Conservation (phyloP, 2,888 invertebrate genomes). For the Hirtodrosophila histrioides region DNA sequence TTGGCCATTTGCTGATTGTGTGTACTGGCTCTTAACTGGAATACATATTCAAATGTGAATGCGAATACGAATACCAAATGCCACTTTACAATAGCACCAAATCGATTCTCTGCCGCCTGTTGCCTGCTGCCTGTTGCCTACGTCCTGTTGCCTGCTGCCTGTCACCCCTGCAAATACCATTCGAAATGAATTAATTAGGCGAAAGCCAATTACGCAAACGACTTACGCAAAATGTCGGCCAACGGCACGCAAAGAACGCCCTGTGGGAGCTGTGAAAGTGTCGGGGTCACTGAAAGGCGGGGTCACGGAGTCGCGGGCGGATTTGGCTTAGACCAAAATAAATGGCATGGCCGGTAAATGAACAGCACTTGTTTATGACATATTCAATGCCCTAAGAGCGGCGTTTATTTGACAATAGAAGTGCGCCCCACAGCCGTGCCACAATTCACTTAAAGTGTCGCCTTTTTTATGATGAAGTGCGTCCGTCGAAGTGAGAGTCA, state of each 20-base stretch:
- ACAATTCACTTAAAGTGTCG: conserved; percentile 44
- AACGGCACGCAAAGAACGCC: conserved; percentile 55
- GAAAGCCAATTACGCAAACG: conserved; percentile 73
- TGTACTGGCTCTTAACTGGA: conserved; percentile 32
- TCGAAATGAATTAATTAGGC: conserved; percentile 72
- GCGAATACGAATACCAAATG: conserved; percentile 25
- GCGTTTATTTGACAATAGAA: conserved; percentile 67
- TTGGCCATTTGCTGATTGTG: conserved; percentile 64
- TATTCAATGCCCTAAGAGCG: conserved; percentile 30
- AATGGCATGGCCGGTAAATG: conserved; percentile 45
- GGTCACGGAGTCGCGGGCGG: background rate
- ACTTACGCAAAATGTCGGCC: conserved; percentile 57
- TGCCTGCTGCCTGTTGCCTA: conserved; percentile 16
- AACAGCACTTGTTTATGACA: conserved; percentile 31
- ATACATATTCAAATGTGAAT: conserved; percentile 5
- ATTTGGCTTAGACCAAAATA: conserved; percentile 33
- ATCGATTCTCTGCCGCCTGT: conserved; percentile 20
- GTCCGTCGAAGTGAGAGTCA: conserved; percentile 22
- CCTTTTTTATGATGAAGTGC: conserved; percentile 50
- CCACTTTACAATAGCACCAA: conserved; percentile 38
- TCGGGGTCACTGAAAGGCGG: background rate
- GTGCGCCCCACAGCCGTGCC: conserved; percentile 1
- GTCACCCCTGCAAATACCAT: conserved; percentile 32
- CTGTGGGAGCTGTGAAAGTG: conserved; percentile 34
- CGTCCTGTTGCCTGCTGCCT: conserved; percentile 10